These are phyloP conservation scores for Bubalus kerabau DNA, from an alignment of 2,113 vertebrate species.

Conservation along the genomic window DNA sequence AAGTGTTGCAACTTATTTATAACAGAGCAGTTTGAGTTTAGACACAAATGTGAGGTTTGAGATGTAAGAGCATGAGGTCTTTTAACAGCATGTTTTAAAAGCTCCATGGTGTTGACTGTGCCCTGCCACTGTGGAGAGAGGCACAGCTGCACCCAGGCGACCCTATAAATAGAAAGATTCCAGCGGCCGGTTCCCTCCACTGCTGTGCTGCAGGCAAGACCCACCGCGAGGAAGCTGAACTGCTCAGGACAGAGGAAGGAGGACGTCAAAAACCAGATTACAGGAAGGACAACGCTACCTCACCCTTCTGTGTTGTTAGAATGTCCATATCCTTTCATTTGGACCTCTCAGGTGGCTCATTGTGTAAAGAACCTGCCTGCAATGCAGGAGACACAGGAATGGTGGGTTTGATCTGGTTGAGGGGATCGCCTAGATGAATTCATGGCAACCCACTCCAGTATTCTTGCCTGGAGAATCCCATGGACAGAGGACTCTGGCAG, in stretches of 20 bases:
- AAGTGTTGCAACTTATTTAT: background rate
- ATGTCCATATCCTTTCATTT: background rate
- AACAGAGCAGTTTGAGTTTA: background rate
- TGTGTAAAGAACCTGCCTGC: background rate
- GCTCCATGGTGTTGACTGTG: background rate
- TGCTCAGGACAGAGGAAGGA: background rate
- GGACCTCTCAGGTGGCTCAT: background rate
- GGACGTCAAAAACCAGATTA: background rate
- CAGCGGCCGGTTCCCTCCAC: background rate
- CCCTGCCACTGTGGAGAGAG: background rate
- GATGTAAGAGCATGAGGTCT: background rate
- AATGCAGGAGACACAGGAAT: background rate
- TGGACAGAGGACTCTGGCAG: background rate
- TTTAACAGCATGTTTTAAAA: background rate
- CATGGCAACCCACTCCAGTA: background rate
- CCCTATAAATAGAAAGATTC: background rate
- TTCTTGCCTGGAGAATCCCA: background rate
- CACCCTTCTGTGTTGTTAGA: accelerated
- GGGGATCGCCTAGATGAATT: background rate
- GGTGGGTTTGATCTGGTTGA: background rate
- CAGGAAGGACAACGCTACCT: background rate
- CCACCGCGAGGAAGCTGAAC: background rate
- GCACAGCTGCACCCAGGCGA: no score
- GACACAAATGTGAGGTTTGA: background rate
- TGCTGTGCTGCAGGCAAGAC: background rate